phyloP scores from a whole-genome alignment of 2,888 invertebrate genomes.

The Phengaris arion region DNA sequence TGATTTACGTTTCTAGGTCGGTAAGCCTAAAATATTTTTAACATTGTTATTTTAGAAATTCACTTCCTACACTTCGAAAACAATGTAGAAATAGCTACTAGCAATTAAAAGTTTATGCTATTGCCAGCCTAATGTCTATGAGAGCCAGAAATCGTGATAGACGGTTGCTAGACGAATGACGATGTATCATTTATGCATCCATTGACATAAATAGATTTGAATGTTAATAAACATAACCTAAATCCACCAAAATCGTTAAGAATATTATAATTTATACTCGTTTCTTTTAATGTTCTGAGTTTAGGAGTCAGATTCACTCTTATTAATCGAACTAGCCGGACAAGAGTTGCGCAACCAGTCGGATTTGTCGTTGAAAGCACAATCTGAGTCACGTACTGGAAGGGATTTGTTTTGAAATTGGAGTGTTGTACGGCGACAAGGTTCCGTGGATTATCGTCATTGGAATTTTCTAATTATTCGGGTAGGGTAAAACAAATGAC shows the following conservation, averaged over 20 bases:
- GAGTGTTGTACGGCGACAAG: slow-evolving; percentile 67
- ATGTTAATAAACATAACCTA: not conserved
- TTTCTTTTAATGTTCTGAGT: not conserved
- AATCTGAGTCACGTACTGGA: slow-evolving; percentile 76
- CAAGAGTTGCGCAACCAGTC: slow-evolving; percentile 56
- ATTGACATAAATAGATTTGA: not conserved
- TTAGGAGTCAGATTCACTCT: slow-evolving; percentile 60
- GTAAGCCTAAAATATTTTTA: slow-evolving; percentile 6
- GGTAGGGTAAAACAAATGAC: slow-evolving; percentile 29
- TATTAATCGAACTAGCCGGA: slow-evolving; percentile 55
- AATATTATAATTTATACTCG: not conserved
- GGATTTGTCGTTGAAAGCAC: slow-evolving; percentile 66
- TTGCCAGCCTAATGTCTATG: not conserved
- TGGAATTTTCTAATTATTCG: slow-evolving; percentile 65
- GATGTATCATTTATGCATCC: not conserved
- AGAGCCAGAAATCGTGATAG: not conserved
- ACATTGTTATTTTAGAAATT: slow-evolving; percentile 9
- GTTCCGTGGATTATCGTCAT: slow-evolving; percentile 69
- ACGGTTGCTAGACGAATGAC: not conserved
- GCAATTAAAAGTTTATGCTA: not conserved
- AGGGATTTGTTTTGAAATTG: slow-evolving; percentile 78
- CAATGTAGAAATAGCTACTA: not conserved
- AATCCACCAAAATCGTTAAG: not conserved
- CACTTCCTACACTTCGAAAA: slow-evolving; percentile 18
- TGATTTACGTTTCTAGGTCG: slow-evolving; percentile 15